Percentiles rank a stretch among this genome's conserved stretches.
Evolutionary conservation across 2,113 vertebrate genomes (phyloP).

Genomic region (Thinocorus orbignyianus): DNA sequence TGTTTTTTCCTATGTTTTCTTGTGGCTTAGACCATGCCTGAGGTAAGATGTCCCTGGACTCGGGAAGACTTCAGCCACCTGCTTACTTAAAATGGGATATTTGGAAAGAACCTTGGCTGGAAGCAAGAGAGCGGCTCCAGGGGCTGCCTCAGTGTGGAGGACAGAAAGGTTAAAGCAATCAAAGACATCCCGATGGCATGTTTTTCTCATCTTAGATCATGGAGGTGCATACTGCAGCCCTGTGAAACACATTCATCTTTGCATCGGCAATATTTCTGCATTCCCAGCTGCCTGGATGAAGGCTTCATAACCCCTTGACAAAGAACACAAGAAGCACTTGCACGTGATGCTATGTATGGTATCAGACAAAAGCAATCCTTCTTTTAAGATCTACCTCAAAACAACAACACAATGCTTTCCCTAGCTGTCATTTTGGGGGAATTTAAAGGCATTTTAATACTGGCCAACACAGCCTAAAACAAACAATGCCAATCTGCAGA

Average conservation of each 20-base stretch:
- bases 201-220: background rate
- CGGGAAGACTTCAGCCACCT: background rate
- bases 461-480: background rate
- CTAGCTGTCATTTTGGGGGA: background rate
- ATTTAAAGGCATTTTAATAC: slow-evolving; percentile 6
- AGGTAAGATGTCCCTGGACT: background rate
- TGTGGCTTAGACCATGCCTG: background rate
- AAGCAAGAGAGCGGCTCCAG: background rate
- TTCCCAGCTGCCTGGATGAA: background rate
- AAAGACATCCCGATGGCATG: background rate
- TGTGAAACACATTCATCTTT: background rate
- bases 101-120: background rate
- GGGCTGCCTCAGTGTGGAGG: background rate
- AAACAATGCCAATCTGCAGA: background rate
- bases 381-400: slow-evolving; percentile 10
- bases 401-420: background rate
- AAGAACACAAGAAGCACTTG: background rate
- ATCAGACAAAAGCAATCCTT: background rate
- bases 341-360: background rate
- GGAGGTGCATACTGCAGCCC: background rate
- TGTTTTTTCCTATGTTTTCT: background rate
- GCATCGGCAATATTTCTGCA: background rate
- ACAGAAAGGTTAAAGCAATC: background rate
- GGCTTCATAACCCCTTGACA: background rate
- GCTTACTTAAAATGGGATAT: background rate